Evolutionary conservation across 2,113 vertebrate species (phyloP).

Genomic region (Gasterosteus aculeatus): DNA sequence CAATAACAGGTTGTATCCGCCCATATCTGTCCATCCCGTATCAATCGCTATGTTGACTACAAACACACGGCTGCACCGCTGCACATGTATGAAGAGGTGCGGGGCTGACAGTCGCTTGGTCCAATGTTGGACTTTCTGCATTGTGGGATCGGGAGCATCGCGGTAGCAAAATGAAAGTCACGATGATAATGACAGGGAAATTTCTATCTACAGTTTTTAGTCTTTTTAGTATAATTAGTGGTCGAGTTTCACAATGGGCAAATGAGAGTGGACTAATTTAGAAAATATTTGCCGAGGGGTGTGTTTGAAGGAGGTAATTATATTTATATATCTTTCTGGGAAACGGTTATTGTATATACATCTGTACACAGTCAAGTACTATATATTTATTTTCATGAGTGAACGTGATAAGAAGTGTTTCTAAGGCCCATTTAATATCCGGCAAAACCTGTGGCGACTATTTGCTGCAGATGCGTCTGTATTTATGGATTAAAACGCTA

Average conservation of each 20-base stretch:
- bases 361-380: neutral
- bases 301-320: neutral
- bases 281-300: neutral
- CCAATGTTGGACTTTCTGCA: conserved; percentile 37
- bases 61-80: neutral
- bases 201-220: neutral
- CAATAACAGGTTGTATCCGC: conserved; percentile 17
- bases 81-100: neutral
- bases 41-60: neutral
- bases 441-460: neutral
- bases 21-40: conserved; percentile 4
- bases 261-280: neutral
- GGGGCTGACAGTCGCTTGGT: conserved; percentile 23
- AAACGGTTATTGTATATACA: neutral
- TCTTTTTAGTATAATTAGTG: neutral
- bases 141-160: neutral
- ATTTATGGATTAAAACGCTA: conserved; percentile 3
- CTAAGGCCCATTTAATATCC: neutral
- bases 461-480: conserved; percentile 1
- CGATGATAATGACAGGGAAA: neutral
- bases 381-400: neutral
- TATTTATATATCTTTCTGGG: neutral
- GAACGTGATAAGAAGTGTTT: neutral
- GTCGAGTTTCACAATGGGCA: neutral
- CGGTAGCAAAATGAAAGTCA: neutral